phyloP scores from a whole-genome alignment of 2,888 invertebrate species.

The Callyntrura guangdongensis region DNA sequence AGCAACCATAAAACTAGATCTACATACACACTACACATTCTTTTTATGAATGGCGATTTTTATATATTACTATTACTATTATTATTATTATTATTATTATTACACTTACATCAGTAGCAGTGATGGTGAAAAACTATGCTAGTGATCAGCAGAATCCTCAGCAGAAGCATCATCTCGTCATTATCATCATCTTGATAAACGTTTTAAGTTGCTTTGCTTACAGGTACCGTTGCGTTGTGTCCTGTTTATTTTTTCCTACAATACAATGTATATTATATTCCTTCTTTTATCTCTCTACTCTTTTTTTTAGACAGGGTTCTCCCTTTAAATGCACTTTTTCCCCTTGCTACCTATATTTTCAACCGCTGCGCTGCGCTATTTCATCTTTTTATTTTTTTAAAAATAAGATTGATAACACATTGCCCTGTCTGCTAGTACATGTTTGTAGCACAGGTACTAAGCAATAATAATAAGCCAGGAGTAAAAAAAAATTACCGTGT shows the following conservation, averaged over 20 bases:
- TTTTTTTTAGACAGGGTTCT: background rate
- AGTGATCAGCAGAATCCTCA: constrained; percentile 41
- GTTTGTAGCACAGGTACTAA: no score
- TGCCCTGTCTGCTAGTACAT: background rate
- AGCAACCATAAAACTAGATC: constrained; percentile 30
- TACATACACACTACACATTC: background rate
- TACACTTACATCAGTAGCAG: background rate
- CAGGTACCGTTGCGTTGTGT: constrained; percentile 58
- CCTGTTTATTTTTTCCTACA: constrained; percentile 8
- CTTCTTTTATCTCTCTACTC: background rate
- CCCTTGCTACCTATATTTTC: constrained; percentile 8
- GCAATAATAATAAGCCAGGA: no score
- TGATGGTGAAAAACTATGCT: constrained; percentile 21
- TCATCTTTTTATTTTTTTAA: background rate
- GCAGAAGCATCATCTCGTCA: no score
- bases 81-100: no score
- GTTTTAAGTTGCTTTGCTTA: constrained; percentile 16
- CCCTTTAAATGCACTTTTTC: constrained; percentile 17
- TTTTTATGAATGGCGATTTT: constrained; percentile 61
- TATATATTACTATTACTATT: no score
- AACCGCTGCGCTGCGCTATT: constrained; percentile 11
- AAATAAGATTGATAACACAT: constrained; percentile 4
- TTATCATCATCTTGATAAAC: constrained; percentile 32
- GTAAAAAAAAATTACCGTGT: background rate
- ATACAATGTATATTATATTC: background rate